phyloP scores from a whole-genome alignment of 2,888 invertebrate species.

The Serripes groenlandicus region DNA sequence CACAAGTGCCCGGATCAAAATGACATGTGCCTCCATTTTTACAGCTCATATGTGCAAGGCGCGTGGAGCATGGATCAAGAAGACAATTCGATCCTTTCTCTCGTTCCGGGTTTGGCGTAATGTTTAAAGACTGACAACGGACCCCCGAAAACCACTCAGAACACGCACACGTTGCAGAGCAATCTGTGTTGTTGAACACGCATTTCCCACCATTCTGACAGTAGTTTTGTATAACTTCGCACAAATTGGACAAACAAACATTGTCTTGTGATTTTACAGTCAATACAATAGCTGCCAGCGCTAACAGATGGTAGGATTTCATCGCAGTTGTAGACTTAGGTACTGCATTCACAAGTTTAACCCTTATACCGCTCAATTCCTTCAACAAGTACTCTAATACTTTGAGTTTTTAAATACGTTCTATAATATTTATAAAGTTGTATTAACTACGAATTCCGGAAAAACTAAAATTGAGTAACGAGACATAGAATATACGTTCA shows the following conservation, averaged over 20 bases:
- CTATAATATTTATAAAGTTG: too few relatives aligned
- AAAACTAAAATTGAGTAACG: too few relatives aligned
- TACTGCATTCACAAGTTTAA: too few relatives aligned
- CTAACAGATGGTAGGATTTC: too few relatives aligned
- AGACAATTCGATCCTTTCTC: neutral
- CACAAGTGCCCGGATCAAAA: slow-evolving; percentile 27
- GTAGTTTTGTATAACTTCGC: neutral
- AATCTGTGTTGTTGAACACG: slow-evolving; percentile 16
- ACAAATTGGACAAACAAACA: slow-evolving; percentile 1
- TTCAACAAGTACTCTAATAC: too few relatives aligned
- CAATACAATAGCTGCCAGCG: too few relatives aligned
- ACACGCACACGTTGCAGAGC: slow-evolving; percentile 30
- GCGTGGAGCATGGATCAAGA: neutral
- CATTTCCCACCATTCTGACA: slow-evolving; percentile 38
- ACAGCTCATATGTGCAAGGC: neutral
- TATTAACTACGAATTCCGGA: too few relatives aligned
- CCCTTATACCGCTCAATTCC: too few relatives aligned
- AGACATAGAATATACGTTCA: too few relatives aligned
- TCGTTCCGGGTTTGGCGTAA: neutral
- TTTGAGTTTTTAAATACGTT: too few relatives aligned
- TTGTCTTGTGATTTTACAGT: neutral
- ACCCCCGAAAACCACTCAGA: slow-evolving; percentile 1
- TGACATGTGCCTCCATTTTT: slow-evolving; percentile 28
- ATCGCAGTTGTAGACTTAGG: too few relatives aligned
- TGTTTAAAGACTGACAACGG: neutral